Evolutionary conservation across 2,888 invertebrate genomes (phyloP), one percentile per base, ranked within the genome.

Genomic region (Noctua comes): DNA sequence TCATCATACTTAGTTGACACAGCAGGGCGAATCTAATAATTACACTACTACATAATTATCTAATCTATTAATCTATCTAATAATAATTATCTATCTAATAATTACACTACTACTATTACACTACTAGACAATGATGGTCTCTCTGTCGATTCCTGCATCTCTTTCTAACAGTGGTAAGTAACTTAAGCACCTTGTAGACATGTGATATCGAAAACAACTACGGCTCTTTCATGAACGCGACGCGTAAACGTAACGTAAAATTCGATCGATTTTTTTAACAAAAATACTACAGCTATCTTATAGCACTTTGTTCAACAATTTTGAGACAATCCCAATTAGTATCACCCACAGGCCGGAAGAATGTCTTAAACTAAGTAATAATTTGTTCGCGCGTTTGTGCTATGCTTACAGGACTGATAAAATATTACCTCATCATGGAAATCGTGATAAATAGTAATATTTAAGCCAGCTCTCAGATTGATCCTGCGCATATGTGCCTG

Each of bases 401-500:
- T 27, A 18, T 31, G 27, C 27, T 8, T 31, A 59, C 27, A 59
- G 16, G 27, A 59, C 59, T 59, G 3, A 18, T 18, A 18, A 62
- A 62, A 62, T 31, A 31, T 62, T 16, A 99, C 99, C 97, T 99
- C 99, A 93, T 99, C 99, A 94, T 99, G 98, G 93, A 99, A 99
- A 86, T 97, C 97, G 93, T 99, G 99, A 93, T 99, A 99, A 70
- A 99, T 99, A 36, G 98, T 98, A 73, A 99, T 99, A 83, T 98
- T 98, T 0, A 99, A 97, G 76, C 99, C 99, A 8, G 99, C 98
- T 84, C 97, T 97, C 83, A 97, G 96, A 94, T 99, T 99, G 79
- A 99, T 99, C 82, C 99, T 97, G 84, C 98, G 92, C 99, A 99
- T 99, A 90, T 99, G 99, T 76, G 98, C 97, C 87, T 98, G 97